Conservation (phyloP, 2,797 vertebrate species). For the Neostethus bicornis region DNA sequence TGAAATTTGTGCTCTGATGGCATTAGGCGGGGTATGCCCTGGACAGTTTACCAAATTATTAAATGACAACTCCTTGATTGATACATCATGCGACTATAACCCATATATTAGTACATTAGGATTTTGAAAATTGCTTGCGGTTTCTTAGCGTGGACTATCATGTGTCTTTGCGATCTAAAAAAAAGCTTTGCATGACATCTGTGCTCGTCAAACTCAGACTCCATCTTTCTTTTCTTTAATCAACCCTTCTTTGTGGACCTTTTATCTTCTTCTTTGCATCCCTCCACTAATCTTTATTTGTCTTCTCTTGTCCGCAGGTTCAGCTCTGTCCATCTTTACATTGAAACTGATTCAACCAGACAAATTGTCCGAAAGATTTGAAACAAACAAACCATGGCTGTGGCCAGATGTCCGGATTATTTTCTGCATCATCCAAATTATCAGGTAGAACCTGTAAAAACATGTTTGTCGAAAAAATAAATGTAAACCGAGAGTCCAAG, state of each 20-base stretch:
- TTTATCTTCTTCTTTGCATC: slow-evolving; percentile 14
- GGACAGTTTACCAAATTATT: too few relatives aligned
- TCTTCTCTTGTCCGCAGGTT: slow-evolving; percentile 64
- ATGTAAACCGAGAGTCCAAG: background rate
- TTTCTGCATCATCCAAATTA: slow-evolving; percentile 89
- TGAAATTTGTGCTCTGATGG: too few relatives aligned
- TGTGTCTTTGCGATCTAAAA: slow-evolving; percentile 70
- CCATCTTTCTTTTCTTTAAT: slow-evolving; percentile 38
- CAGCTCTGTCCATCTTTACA: slow-evolving; percentile 60
- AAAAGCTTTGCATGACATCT: slow-evolving; percentile 73
- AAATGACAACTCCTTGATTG: too few relatives aligned
- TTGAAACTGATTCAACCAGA: slow-evolving; percentile 65
- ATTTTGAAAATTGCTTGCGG: too few relatives aligned
- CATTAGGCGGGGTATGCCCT: too few relatives aligned
- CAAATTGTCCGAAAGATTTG: slow-evolving; percentile 60
- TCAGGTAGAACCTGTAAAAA: slow-evolving; percentile 77
- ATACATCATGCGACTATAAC: too few relatives aligned
- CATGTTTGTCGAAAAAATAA: background rate
- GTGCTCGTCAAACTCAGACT: slow-evolving; percentile 47
- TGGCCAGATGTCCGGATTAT: slow-evolving; percentile 90
- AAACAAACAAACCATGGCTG: slow-evolving; percentile 82
- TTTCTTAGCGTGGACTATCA: slow-evolving; percentile 52
- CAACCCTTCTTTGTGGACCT: slow-evolving; percentile 18
- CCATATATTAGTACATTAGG: too few relatives aligned
- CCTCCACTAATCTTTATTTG: slow-evolving; percentile 48